Evolutionary conservation across 2,888 invertebrate genomes (phyloP), one percentile per base, ranked within the genome.

Genomic region (Chymomyza caudatula): DNA sequence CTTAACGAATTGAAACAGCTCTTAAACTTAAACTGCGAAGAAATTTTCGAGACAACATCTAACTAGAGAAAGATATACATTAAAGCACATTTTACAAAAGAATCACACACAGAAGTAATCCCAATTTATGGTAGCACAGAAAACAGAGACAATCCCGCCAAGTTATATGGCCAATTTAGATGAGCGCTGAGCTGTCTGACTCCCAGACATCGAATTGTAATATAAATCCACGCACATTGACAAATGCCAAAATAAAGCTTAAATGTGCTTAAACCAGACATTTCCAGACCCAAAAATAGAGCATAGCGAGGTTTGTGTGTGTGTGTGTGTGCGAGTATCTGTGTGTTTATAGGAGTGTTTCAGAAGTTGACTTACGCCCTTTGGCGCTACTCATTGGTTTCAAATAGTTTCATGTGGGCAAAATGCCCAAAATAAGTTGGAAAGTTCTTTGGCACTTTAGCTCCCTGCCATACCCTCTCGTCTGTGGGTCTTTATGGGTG

Each of bases 181-280:
- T 11, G 29, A 37, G 42, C 15, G 13, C 43, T 0, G 15, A n/a
- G 22, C 47, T 17, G 15, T 15, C 19, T 47, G 15, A 13, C 55
- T 17, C 13, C n/a, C 67, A 71, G 62, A 71, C 65, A 73, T 79
- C 64, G 74, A 77, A 73, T 73, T 77, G 65, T 65, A 69, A 56
- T 68, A 73, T 71, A 85, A 83, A 67, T 77, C 82, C 81, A 70
- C 44, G 60, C 69, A 74, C 85, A 85, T 84, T 86, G 86, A 85
- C 81, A 84, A 85, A 83, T 83, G 84, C 78, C 86, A 77, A 81
- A 80, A 84, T 77, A 77, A 77, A 71, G 84, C 83, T 83, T 77
- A 78, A 84, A 81, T 85, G 71, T 73, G 86, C 86, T 86, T 84
- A 78, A 69, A 70, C 59, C 70, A 57, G 53, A 56, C 44, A 52